Conservation (phyloP, 2,797 vertebrate genomes). For the Oreochromis mossambicus region DNA sequence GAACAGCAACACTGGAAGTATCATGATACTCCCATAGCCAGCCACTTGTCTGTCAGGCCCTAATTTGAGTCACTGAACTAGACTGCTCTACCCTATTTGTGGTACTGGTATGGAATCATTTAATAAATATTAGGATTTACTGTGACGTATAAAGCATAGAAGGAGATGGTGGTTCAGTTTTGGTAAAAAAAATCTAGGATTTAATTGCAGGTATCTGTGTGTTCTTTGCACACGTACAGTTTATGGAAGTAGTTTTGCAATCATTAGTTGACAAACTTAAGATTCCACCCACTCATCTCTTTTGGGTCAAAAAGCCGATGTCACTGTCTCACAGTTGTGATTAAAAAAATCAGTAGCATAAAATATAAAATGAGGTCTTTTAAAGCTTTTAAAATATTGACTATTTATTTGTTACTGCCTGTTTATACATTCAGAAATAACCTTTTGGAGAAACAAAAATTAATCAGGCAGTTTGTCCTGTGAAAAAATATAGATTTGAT, state of each 20-base stretch:
- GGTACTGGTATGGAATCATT: neutral
- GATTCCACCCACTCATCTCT: neutral
- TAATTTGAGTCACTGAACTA: neutral
- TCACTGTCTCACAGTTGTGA: neutral
- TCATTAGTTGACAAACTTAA: neutral
- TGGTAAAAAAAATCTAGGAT: neutral
- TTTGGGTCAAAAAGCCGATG: neutral
- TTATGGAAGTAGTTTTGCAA: neutral
- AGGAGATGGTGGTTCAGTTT: neutral
- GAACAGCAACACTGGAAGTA: neutral
- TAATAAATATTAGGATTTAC: neutral
- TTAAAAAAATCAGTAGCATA: neutral
- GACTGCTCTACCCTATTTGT: neutral
- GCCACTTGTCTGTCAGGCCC: neutral
- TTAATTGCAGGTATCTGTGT: neutral
- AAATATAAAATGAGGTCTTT: neutral
- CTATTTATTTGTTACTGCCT: neutral
- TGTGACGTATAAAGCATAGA: neutral
- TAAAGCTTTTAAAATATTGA: neutral
- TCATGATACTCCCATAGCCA: neutral
- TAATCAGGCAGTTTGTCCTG: neutral
- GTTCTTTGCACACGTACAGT: neutral
- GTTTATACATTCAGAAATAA: neutral
- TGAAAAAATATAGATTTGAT: neutral
- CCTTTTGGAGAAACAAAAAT: neutral